phyloP scores from a whole-genome alignment of 92 coral and sea anemone genomes.

The Phymanthus crucifer region DNA sequence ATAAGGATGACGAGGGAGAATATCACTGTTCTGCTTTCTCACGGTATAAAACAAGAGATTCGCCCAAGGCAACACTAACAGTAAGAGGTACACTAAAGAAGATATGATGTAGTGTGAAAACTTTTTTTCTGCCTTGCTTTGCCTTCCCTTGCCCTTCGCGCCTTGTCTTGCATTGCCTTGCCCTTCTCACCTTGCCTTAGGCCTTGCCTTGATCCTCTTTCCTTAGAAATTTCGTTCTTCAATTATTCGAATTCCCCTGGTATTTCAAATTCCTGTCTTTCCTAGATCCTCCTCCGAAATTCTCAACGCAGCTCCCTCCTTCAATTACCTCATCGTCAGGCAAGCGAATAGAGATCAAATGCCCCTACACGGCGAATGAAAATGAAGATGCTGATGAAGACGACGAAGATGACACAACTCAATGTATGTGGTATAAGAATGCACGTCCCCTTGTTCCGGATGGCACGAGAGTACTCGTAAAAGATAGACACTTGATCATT shows the following conservation, averaged over 20 bases:
- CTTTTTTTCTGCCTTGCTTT: background rate
- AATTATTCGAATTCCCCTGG: background rate
- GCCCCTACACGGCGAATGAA: conserved; percentile 7
- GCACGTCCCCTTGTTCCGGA: conserved; percentile 12
- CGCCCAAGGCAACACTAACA: background rate
- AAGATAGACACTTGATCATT: conserved; percentile 27
- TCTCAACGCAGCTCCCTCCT: background rate
- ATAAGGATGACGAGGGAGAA: background rate
- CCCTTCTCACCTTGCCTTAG: too few relatives aligned
- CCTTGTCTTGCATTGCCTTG: too few relatives aligned
- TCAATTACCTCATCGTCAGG: conserved; percentile 9
- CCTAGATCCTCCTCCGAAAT: conserved; percentile 14
- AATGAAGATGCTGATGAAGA: background rate
- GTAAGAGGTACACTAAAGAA: background rate
- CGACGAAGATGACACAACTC: background rate
- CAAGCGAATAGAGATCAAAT: conserved; percentile 7
- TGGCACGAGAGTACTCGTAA: conserved; percentile 12
- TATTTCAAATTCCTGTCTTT: background rate
- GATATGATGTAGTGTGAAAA: background rate
- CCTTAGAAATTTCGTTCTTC: too few relatives aligned
- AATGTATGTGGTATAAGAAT: conserved; percentile 33
- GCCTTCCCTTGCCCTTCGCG: too few relatives aligned
- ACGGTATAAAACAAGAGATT: background rate
- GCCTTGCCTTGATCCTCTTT: too few relatives aligned
- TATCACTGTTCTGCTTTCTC: background rate